These are phyloP conservation scores for Dicrurus megarhynchus DNA, from an alignment of 2,113 vertebrate genomes.

Conservation along the genomic window DNA sequence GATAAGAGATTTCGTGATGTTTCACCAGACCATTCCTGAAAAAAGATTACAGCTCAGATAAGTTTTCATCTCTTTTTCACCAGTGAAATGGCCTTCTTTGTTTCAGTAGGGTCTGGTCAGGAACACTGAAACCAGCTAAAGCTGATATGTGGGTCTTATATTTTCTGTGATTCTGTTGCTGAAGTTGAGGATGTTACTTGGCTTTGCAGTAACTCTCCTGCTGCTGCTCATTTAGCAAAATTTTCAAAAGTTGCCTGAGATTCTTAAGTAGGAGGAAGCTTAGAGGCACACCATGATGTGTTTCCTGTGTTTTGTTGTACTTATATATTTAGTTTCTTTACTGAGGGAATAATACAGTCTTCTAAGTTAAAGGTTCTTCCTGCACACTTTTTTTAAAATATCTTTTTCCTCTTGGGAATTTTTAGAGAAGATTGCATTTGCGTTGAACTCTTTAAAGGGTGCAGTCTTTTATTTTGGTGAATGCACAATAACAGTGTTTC, in stretches of 20 bases:
- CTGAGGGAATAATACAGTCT: neutral
- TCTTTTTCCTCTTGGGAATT: neutral
- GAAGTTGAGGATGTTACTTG: neutral
- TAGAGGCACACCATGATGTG: neutral
- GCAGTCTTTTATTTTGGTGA: neutral
- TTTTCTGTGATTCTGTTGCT: neutral
- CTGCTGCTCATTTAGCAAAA: neutral
- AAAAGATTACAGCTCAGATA: neutral
- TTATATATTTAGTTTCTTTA: neutral
- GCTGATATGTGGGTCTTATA: fast-evolving
- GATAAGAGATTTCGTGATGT: fast-evolving
- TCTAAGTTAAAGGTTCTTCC: neutral
- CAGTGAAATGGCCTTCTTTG: neutral
- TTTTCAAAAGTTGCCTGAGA: neutral
- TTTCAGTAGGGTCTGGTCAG: neutral
- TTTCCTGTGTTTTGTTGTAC: neutral
- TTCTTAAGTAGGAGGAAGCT: neutral
- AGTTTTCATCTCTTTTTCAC: neutral
- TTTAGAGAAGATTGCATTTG: neutral
- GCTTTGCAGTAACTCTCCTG: neutral
- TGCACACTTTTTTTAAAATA: fast-evolving
- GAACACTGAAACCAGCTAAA: neutral
- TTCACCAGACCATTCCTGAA: neutral
- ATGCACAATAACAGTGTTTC: neutral
- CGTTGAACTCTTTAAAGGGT: neutral